A percentile compares a stretch with the other conserved stretches of the same genome.
Evolutionary conservation across 53 echinoderm and acorn worm genomes (phyloP).

Genomic region (Arbacia lixula): DNA sequence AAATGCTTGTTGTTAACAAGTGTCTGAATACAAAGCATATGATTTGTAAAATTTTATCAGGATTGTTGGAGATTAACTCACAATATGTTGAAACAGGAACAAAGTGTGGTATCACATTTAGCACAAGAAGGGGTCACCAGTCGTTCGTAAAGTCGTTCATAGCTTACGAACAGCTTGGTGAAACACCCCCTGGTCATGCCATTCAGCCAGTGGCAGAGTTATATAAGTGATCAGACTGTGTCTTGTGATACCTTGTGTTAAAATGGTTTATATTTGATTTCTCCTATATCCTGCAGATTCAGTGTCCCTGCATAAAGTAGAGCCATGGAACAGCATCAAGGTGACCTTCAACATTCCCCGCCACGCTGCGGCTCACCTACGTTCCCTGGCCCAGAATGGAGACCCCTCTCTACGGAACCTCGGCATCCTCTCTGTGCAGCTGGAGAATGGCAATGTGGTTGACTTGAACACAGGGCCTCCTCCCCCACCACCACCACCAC

Average conservation of each 20-base stretch:
- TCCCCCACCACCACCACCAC: slow-evolving; percentile 53
- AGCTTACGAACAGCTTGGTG: not conserved
- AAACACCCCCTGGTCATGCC: no score
- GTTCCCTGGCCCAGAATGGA: slow-evolving; percentile 82
- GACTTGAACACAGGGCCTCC: slow-evolving; percentile 68
- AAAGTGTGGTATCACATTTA: no score
- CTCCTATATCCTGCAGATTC: slow-evolving; percentile 9
- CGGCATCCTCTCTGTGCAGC: slow-evolving; percentile 92
- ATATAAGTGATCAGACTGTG: no score
- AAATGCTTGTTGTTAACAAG: no score
- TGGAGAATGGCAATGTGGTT: slow-evolving; percentile 81
- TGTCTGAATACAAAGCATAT: no score
- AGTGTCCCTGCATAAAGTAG: slow-evolving; percentile 76
- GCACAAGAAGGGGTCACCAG: not conserved
- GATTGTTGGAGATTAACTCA: no score
- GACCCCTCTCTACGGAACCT: slow-evolving; percentile 83
- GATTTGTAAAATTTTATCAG: no score
- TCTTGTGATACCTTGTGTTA: no score
- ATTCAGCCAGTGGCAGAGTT: no score
- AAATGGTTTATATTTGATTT: not conserved
- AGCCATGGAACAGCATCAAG: slow-evolving; percentile 98
- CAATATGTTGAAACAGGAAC: no score
- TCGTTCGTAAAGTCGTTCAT: not conserved
- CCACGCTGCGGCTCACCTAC: slow-evolving; percentile 86
- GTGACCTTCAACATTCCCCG: slow-evolving; percentile 96